phyloP scores from a whole-genome alignment of 2,888 invertebrate genomes.

The Hyalella azteca region DNA sequence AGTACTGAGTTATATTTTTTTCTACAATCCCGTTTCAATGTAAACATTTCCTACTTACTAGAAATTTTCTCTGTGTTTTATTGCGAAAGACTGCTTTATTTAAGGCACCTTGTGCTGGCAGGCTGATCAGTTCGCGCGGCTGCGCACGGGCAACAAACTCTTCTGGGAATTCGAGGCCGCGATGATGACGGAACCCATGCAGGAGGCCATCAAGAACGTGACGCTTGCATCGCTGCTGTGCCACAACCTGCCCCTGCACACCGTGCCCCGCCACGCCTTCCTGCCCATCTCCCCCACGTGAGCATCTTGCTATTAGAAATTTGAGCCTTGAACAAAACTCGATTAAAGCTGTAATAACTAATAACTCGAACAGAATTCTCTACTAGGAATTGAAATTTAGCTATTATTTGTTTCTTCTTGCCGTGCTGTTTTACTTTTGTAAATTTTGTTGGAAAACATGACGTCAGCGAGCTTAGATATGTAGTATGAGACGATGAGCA shows the following conservation, averaged over 20 bases:
- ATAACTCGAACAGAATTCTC: neutral
- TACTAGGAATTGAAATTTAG: neutral
- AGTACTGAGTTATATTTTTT: no score
- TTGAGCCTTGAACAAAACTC: neutral
- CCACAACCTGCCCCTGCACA: conserved; percentile 39
- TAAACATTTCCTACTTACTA: no score
- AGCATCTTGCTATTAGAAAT: neutral
- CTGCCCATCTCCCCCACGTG: conserved; percentile 48
- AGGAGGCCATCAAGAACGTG: conserved; percentile 39
- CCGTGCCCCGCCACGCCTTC: conserved; percentile 49
- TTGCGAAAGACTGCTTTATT: no score
- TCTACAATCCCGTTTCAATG: no score
- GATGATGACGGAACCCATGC: conserved; percentile 50
- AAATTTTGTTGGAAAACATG: neutral
- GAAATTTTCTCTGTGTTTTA: no score
- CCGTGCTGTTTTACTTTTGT: neutral
- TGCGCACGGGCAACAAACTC: conserved; percentile 54
- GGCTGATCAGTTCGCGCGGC: conserved; percentile 57
- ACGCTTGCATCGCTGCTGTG: conserved; percentile 48
- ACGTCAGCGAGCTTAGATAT: neutral
- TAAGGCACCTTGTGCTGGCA: no score
- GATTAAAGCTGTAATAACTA: neutral
- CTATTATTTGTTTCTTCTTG: neutral
- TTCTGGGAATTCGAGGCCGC: conserved; percentile 54
- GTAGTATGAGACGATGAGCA: neutral